Base-by-base conservation (phyloP, 2,113 vertebrate genomes). In the Chamaea fasciata region DNA sequence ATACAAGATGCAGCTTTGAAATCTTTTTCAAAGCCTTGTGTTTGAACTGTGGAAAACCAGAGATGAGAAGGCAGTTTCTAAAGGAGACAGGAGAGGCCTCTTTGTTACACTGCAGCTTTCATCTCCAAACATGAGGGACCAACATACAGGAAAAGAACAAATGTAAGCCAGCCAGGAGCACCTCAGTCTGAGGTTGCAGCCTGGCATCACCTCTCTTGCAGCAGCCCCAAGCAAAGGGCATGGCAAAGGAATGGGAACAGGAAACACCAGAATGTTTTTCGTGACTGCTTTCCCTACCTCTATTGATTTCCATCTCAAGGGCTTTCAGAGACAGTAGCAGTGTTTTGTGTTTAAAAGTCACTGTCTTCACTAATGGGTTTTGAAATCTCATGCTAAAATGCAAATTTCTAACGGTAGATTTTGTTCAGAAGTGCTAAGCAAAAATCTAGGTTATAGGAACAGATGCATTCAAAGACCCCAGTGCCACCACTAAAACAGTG, bases 91-190 rank as follows among this genome's bases (percentile, higher is more conserved):
- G 47, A 92, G 81, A 87, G 35, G 39, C 68, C 60, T 44, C 35
- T 64, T 39, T 71, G 87, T 75, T 7, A 0, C 62, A 7, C 44
- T 50, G 76, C 4, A 6, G 59, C 79, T 95, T 95, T 96, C 87
- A 94, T 92, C 83, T 89, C 73, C 52, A 39, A 55, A 33, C 35
- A 70, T 69, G 62, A 95, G 91, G 77, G 52, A 70, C 76, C 41
- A 23, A 19, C 41, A 23, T 1, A 22, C 14, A 67, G 42, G 30
- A 37, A 11, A 82, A 85, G 35, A 86, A n/a, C 24, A 56, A 20
- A 41, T 13, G 41, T 1, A 0, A 88, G 33, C 49, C 0, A 2
- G 77, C 68, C 22, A 0, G 0, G 59, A 44, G 59, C 2, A 2
- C 26, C 88, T 70, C 65, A 90, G 47, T 44, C 85, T 13, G 4